These are phyloP conservation scores for Drosophila barbarae DNA, from an alignment of 2,888 invertebrate genomes.

Conservation along the genomic window DNA sequence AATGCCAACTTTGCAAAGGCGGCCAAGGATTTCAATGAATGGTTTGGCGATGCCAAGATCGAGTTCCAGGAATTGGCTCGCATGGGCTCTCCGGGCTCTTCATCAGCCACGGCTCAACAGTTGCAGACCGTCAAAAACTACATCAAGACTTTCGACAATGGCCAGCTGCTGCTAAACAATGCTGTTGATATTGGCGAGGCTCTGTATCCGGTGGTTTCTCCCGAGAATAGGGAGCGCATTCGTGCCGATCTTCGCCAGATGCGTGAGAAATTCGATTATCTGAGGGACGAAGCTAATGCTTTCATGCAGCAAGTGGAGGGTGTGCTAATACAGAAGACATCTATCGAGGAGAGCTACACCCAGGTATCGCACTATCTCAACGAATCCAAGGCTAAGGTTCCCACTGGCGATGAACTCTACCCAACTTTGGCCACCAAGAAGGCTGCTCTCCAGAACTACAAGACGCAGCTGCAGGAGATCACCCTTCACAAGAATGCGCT, in stretches of 20 bases:
- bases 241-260: conserved; percentile 89
- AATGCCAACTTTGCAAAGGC: conserved; percentile 85
- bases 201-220: conserved; percentile 91
- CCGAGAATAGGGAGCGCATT: conserved; percentile 92
- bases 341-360: conserved; percentile 94
- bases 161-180: conserved; percentile 87
- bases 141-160: conserved; percentile 85
- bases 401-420: conserved; percentile 86
- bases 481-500: conserved; percentile 91
- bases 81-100: conserved; percentile 86
- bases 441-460: conserved; percentile 89
- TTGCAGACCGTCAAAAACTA: conserved; percentile 86
- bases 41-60: conserved; percentile 88
- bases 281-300: conserved; percentile 90
- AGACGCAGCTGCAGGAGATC: conserved; percentile 91
- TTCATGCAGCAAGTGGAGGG: conserved; percentile 93
- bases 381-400: conserved; percentile 88
- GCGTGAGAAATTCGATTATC: conserved; percentile 90
- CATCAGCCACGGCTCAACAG: conserved; percentile 86
- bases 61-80: conserved; percentile 87
- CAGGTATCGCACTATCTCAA: conserved; percentile 93
- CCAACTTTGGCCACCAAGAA: conserved; percentile 94
- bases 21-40: conserved; percentile 86
- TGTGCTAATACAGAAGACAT: conserved; percentile 92
- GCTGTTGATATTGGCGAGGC: conserved; percentile 93